Evolutionary conservation across 2,888 invertebrate genomes (phyloP).

Genomic region (Zele albiditarsus): DNA sequence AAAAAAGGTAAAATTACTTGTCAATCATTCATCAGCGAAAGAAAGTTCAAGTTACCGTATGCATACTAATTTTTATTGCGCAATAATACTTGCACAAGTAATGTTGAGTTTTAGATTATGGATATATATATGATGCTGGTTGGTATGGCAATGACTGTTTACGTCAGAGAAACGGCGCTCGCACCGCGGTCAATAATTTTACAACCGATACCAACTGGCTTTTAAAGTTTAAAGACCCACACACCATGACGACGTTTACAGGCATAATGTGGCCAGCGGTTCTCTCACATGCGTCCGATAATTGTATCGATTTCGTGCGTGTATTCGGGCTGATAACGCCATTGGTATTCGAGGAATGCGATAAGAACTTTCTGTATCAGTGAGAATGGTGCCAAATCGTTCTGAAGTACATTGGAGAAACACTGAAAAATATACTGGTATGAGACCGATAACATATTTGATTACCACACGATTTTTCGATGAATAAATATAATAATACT

Average conservation of each 20-base stretch:
- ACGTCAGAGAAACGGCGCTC: neutral
- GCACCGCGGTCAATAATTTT: constrained; percentile 60
- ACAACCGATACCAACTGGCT: constrained; percentile 58
- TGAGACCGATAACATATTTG: neutral
- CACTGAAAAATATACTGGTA: too few relatives aligned
- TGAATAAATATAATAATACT: too few relatives aligned
- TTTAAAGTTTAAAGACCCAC: constrained; percentile 72
- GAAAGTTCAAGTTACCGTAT: too few relatives aligned
- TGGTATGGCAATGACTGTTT: too few relatives aligned
- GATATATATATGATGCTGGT: too few relatives aligned
- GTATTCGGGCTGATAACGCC: constrained; percentile 12
- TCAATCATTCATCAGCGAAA: too few relatives aligned
- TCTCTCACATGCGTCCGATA: constrained; percentile 54
- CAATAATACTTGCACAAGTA: too few relatives aligned
- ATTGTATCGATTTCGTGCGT: neutral
- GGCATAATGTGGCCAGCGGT: constrained; percentile 54
- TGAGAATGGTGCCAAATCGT: too few relatives aligned
- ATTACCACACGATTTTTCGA: neutral
- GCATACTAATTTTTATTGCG: too few relatives aligned
- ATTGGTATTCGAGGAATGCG: constrained; percentile 20
- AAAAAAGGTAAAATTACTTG: too few relatives aligned
- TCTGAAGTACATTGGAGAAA: too few relatives aligned
- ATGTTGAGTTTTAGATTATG: too few relatives aligned
- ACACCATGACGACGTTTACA: constrained; percentile 51
- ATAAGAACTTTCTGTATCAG: constrained; percentile 5